Percentiles rank a stretch among this genome's conserved stretches.
phyloP scores from a whole-genome alignment of 2,797 vertebrate species.

The Taeniopygia guttata region DNA sequence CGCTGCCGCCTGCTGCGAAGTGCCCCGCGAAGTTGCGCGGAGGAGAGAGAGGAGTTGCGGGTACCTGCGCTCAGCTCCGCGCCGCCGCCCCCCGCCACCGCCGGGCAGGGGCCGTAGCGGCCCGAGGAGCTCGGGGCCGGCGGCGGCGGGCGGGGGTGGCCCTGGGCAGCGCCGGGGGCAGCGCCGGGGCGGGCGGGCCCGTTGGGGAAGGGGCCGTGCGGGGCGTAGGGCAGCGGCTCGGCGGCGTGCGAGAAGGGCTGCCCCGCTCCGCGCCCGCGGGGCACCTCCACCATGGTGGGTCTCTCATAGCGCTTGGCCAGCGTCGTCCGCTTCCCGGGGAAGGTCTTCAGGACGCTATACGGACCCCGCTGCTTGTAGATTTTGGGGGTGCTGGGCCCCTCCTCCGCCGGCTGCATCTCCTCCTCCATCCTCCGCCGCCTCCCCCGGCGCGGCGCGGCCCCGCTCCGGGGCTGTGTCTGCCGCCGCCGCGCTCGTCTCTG shows the following conservation, averaged over 20 bases:
- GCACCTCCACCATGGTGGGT: conserved; percentile 88
- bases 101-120: conserved; percentile 70
- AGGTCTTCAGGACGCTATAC: conserved; percentile 88
- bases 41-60: conserved; percentile 4
- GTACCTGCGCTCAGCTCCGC: conserved; percentile 91
- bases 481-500: conserved; percentile 64
- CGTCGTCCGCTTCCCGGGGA: conserved; percentile 83
- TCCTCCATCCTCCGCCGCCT: conserved; percentile 50
- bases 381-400: conserved; percentile 87
- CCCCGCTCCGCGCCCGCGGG: conserved; percentile 79
- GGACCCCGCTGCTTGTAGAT: conserved; percentile 89
- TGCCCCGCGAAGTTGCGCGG: conserved; percentile 52
- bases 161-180: conserved; percentile 71
- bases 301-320: conserved; percentile 87
- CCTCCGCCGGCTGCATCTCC: conserved; percentile 90
- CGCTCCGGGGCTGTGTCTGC: conserved; percentile 48
- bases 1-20: neutral
- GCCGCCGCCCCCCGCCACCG: conserved; percentile 66
- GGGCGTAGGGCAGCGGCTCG: conserved; percentile 78
- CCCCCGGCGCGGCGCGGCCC: neutral
- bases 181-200: conserved; percentile 81
- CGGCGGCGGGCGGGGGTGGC: conserved; percentile 60
- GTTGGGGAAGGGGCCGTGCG: conserved; percentile 80
- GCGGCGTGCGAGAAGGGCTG: conserved; percentile 74
- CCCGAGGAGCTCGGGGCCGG: conserved; percentile 69